Percentiles rank a stretch among this genome's conserved stretches.
These are phyloP conservation scores for Spisula subtruncata DNA, from an alignment of 2,888 invertebrate species.

Conservation along the genomic window DNA sequence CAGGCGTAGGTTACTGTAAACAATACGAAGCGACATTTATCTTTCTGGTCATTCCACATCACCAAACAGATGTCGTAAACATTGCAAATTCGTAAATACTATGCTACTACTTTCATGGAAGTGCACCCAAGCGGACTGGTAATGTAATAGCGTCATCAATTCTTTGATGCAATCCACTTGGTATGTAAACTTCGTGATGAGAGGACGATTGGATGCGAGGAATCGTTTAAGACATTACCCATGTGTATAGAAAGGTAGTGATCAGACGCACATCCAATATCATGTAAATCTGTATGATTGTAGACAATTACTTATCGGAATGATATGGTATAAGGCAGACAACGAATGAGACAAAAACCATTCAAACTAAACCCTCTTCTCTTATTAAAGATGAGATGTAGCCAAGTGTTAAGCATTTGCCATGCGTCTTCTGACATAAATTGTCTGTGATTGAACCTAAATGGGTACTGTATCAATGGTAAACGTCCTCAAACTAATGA, in stretches of 20 bases:
- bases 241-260: background rate
- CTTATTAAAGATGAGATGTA: background rate
- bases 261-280: background rate
- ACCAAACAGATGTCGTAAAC: no score
- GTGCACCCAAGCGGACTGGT: background rate
- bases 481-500: background rate
- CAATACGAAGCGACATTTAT: no score
- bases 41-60: no score
- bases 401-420: background rate
- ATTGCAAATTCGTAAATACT: background rate
- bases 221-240: background rate
- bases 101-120: background rate
- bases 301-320: slow-evolving; percentile 18
- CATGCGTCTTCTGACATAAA: slow-evolving; percentile 9
- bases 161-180: background rate
- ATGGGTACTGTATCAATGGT: no score
- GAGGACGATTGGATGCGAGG: background rate
- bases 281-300: background rate
- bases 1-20: no score
- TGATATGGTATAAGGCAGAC: background rate
- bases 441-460: background rate
- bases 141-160: background rate
- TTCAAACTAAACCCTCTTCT: background rate
- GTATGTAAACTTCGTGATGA: background rate
- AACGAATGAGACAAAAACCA: background rate